phyloP scores from a whole-genome alignment of 2,888 invertebrate genomes.

The Brenthis ino region DNA sequence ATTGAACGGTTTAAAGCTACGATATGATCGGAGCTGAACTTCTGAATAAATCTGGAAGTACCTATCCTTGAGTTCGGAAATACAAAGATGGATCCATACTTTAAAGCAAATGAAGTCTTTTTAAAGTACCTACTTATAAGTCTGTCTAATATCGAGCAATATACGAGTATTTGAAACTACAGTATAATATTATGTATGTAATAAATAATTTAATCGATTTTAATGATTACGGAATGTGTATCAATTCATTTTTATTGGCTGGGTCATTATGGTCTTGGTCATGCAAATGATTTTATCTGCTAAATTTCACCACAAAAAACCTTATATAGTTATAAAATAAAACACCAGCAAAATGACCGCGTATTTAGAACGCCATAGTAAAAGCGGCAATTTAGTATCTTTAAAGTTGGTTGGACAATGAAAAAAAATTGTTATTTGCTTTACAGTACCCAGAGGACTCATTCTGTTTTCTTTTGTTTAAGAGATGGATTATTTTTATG shows the following conservation, averaged over 20 bases:
- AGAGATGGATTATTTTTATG: conserved; percentile 31
- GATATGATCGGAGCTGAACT: conserved; percentile 9
- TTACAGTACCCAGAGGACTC: conserved; percentile 29
- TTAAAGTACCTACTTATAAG: no score
- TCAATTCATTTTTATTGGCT: no score
- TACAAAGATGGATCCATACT: no score
- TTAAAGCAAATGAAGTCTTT: no score
- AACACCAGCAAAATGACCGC: conserved; percentile 18
- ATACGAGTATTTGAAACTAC: no score
- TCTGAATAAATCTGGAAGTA: conserved; percentile 1
- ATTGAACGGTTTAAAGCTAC: conserved; percentile 18
- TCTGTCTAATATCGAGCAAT: no score
- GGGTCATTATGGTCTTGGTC: no score
- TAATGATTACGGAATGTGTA: no score
- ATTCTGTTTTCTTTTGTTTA: conserved; percentile 34
- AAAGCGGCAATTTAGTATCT: conserved; percentile 36
- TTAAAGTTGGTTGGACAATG: conserved; percentile 34
- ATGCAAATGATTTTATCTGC: not conserved
- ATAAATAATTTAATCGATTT: no score
- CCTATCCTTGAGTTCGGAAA: not conserved
- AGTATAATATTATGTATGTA: no score
- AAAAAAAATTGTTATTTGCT: conserved; percentile 35
- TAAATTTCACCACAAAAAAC: not conserved
- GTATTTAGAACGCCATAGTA: conserved; percentile 37
- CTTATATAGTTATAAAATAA: conserved; percentile 13